phyloP scores from a whole-genome alignment of 2,888 invertebrate genomes.

The Ypsolopha sequella region DNA sequence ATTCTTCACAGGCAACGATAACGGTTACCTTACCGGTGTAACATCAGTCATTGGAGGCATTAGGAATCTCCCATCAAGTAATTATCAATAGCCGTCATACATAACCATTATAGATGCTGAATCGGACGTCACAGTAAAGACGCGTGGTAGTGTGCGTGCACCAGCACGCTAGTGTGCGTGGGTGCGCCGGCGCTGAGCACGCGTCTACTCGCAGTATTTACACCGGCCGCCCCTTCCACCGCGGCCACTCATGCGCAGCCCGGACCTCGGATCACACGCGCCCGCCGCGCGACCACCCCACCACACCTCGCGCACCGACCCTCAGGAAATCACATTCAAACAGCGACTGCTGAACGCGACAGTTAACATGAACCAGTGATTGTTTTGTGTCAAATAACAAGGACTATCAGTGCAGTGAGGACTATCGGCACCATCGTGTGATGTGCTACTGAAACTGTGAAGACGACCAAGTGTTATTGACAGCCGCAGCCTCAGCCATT shows the following conservation, averaged over 20 bases:
- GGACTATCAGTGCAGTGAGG: slow-evolving; percentile 36
- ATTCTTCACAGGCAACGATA: slow-evolving; percentile 2
- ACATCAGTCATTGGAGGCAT: slow-evolving; percentile 21
- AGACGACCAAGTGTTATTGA: slow-evolving; percentile 31
- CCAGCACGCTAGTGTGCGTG: slow-evolving; percentile 15
- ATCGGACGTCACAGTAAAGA: slow-evolving; percentile 17
- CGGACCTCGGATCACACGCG: slow-evolving; percentile 61
- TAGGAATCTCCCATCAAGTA: slow-evolving; percentile 27
- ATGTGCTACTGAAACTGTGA: slow-evolving; percentile 51
- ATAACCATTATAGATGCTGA: slow-evolving; percentile 16
- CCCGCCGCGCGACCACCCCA: slow-evolving; percentile 30
- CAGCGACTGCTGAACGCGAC: slow-evolving; percentile 27
- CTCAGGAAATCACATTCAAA: slow-evolving; percentile 23
- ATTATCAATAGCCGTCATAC: slow-evolving; percentile 28
- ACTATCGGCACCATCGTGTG: slow-evolving; percentile 42
- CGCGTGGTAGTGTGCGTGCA: slow-evolving; percentile 24
- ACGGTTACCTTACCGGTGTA: too few species aligned
- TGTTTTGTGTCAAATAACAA: slow-evolving; percentile 12
- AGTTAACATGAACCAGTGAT: slow-evolving; percentile 57
- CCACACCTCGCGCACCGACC: slow-evolving; percentile 17
- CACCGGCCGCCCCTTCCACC: slow-evolving; percentile 64
- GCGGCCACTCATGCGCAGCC: slow-evolving; percentile 64
- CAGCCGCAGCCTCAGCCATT: slow-evolving; percentile 64
- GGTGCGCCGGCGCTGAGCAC: slow-evolving; percentile 48
- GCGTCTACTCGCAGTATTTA: slow-evolving; percentile 48